phyloP scores from a whole-genome alignment of 2,113 vertebrate genomes.

The Alaudala cheleensis region DNA sequence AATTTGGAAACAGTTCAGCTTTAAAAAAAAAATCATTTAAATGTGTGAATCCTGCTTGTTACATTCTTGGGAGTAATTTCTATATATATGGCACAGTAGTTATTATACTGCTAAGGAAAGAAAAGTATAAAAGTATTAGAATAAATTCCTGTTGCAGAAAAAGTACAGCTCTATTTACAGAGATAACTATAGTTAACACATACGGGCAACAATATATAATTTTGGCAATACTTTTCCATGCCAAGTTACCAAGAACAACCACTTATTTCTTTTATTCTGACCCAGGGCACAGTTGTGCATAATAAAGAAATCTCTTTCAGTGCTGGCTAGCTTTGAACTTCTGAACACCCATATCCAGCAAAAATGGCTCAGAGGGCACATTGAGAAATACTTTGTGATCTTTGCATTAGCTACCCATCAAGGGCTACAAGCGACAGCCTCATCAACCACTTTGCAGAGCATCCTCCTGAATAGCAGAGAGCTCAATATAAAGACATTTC shows the following conservation, averaged over 20 bases:
- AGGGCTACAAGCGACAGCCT: neutral
- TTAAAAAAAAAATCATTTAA: conserved; percentile 76
- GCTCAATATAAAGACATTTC: neutral
- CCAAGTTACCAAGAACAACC: conserved; percentile 44
- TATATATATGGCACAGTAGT: conserved; percentile 68
- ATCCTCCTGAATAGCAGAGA: neutral
- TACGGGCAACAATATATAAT: conserved; percentile 43
- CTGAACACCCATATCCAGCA: neutral
- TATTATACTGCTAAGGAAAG: conserved; percentile 69
- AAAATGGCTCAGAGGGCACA: neutral
- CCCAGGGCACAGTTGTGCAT: conserved; percentile 26
- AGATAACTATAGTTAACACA: conserved; percentile 74
- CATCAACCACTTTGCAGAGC: neutral
- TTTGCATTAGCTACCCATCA: neutral
- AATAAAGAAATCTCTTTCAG: neutral
- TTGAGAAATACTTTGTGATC: neutral
- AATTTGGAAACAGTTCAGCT: conserved; percentile 80
- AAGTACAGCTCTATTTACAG: conserved; percentile 71
- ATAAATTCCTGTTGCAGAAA: conserved; percentile 65
- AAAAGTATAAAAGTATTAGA: conserved; percentile 73
- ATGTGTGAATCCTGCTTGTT: conserved; percentile 80
- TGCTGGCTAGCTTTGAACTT: neutral
- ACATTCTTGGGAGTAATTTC: conserved; percentile 74
- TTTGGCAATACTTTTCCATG: conserved; percentile 36
- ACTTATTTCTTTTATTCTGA: conserved; percentile 51